Percentiles rank a stretch among this genome's conserved stretches.
Evolutionary conservation across 2,797 vertebrate genomes (phyloP).

Genomic region (Anomalospiza imberbis): DNA sequence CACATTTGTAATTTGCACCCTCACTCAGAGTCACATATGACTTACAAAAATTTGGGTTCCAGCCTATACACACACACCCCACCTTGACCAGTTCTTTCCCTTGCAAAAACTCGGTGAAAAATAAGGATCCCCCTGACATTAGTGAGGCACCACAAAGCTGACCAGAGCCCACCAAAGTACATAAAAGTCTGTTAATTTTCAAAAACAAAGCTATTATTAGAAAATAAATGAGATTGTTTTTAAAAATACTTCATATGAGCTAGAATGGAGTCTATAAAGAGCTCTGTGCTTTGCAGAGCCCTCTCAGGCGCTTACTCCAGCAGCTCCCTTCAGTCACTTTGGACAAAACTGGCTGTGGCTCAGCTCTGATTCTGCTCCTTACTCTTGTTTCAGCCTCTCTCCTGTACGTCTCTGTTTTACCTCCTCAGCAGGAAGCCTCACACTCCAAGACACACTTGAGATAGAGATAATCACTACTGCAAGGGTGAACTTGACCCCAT

Average conservation of each 20-base stretch:
- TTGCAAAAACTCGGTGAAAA: background rate
- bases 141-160: background rate
- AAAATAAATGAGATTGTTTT: background rate
- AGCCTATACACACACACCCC: background rate
- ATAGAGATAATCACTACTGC: too few species aligned
- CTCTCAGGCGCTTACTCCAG: background rate
- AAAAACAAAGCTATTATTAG: background rate
- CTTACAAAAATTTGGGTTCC: background rate
- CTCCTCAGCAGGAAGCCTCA: background rate
- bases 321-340: background rate
- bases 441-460: accelerated
- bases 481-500: background rate
- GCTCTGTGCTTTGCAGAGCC: background rate
- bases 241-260: background rate
- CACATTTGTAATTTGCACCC: background rate
- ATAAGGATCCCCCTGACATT: background rate
- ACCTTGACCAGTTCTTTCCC: accelerated
- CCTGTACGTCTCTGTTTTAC: background rate
- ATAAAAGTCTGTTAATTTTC: background rate
- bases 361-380: background rate
- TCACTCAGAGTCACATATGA: background rate
- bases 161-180: background rate
- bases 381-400: background rate
- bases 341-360: background rate
- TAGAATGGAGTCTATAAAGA: background rate